A percentile compares a stretch with the other conserved stretches of the same genome.
phyloP scores from a whole-genome alignment of 2,797 vertebrate genomes.

The Eulemur albifrons region DNA sequence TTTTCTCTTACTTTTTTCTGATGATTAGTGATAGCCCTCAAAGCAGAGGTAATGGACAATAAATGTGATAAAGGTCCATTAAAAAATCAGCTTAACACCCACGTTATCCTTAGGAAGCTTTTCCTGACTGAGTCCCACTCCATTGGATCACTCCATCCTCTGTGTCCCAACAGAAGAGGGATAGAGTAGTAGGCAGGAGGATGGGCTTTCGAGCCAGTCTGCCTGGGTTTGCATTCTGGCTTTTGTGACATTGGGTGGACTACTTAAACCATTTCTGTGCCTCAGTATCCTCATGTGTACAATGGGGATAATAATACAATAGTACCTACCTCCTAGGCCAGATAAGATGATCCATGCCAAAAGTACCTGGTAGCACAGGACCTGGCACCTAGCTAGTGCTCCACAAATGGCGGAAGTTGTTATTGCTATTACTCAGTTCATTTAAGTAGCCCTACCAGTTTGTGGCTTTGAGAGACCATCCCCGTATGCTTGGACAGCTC shows the following conservation, averaged over 20 bases:
- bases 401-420: not conserved
- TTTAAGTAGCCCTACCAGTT: not conserved
- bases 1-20: not conserved
- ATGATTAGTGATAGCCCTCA: not conserved
- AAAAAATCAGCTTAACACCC: not conserved
- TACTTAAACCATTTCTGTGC: not conserved
- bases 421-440: not conserved
- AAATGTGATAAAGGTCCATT: not conserved
- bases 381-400: not conserved
- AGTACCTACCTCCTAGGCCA: not conserved
- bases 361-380: not conserved
- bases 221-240: not conserved
- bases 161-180: not conserved
- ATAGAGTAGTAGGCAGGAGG: not conserved
- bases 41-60: not conserved
- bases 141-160: not conserved
- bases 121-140: not conserved
- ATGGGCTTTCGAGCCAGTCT: not conserved
- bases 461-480: not conserved
- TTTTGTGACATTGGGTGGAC: not conserved
- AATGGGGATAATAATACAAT: not conserved
- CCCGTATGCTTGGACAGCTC: not conserved
- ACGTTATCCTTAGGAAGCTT: not conserved
- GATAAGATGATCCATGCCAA: not conserved
- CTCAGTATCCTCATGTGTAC: constrained; percentile 20